Evolutionary conservation across 2,888 invertebrate genomes (phyloP), one percentile per base, ranked within the genome.

Genomic region (Anoplius nigerrimus): DNA sequence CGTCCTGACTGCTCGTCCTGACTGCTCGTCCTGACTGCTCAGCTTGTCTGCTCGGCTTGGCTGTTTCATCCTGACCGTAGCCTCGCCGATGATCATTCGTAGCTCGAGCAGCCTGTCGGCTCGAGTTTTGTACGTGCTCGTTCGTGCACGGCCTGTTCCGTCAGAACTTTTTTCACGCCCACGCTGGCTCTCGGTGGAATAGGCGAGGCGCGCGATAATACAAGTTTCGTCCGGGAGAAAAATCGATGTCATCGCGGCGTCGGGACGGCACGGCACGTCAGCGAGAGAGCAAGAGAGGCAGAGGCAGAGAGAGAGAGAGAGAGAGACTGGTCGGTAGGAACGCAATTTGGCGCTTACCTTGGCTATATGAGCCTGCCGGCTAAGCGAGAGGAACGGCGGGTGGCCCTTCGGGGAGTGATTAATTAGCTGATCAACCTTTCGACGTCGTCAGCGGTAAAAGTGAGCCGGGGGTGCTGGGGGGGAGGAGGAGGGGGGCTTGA

Each of bases 191-290:
- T 21, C 54, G 1, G 11, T n/a, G 61, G 61, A 61, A 61, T 61
- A 45, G 54, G 61, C 16, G 2, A 8, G 52, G 42, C 56, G 42
- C 56, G 42, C 66, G 66, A 43, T 56, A 22, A 60, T 54, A 20
- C 51, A 20, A 46, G 56, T 3, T 20, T 46, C 22, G 11, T 2
- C 16, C 20, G 56, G 34, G 21, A 57, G 20, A 34, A 34, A 34
- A 34, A 21, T 16, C 56, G 45, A 57, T 34, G 21, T 34, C 34
- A 34, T 34, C 34, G 34, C 34, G 34, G 1, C 53, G 24, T 22
- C 16, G 24, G 27, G 18, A 18, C 27, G 34, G 16, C n/a, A 53
- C 16, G 24, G 27, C 27, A 18, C 27, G 34, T 27, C n/a, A 53
- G 6, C 5, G 24, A 21, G 24, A 24, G 24, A 11, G 22, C 24